A percentile compares a stretch with the other conserved stretches of the same genome.
phyloP scores from a whole-genome alignment of 2,113 vertebrate genomes.

The Fulica atra region DNA sequence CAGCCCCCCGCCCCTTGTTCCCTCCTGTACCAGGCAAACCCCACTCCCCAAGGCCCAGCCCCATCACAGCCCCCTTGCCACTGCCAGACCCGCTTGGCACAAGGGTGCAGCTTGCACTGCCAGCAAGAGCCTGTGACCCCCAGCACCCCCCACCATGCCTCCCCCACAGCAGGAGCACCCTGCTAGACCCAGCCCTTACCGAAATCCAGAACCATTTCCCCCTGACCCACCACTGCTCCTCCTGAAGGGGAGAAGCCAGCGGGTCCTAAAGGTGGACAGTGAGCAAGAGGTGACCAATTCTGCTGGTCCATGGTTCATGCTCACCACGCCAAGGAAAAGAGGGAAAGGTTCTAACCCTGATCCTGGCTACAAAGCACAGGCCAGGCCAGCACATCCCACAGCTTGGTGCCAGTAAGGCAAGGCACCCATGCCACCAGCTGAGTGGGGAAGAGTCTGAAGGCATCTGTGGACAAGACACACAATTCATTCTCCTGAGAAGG shows the following conservation, averaged over 20 bases:
- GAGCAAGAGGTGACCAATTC: not conserved
- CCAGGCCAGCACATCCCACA: not conserved
- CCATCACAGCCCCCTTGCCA: rapidly evolving
- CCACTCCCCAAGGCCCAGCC: not conserved
- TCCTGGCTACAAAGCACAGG: rapidly evolving
- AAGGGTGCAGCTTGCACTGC: not conserved
- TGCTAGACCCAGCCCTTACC: not conserved
- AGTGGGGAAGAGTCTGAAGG: not conserved
- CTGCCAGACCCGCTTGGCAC: rapidly evolving
- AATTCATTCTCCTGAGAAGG: not conserved
- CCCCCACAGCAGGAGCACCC: rapidly evolving
- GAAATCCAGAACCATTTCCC: not conserved
- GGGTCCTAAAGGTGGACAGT: not conserved
- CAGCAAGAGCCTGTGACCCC: not conserved
- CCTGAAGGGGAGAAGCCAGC: not conserved
- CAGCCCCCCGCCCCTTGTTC: not conserved
- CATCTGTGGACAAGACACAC: not conserved
- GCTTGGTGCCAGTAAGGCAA: not conserved
- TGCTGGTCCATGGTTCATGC: not conserved
- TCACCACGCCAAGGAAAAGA: not conserved
- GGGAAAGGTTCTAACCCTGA: not conserved
- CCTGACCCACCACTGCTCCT: too few relatives aligned
- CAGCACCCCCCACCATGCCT: rapidly evolving
- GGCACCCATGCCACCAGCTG: not conserved
- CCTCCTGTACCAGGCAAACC: rapidly evolving